phyloP scores from a whole-genome alignment of 2,888 invertebrate species.

The Plagodis pulveraria region DNA sequence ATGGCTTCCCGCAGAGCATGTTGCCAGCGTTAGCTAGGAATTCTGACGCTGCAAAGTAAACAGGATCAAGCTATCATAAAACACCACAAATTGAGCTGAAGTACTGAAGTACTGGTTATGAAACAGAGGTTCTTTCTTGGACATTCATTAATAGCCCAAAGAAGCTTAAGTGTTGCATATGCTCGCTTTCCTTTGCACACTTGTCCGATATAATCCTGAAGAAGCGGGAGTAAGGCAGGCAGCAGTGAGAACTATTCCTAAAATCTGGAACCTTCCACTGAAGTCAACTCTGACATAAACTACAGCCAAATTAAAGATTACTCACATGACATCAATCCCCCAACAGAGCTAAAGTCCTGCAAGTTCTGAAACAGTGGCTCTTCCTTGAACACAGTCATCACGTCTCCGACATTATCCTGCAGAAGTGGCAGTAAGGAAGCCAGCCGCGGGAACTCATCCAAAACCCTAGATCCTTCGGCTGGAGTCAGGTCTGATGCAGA shows the following conservation, averaged over 20 bases:
- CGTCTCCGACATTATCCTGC: constrained; percentile 56
- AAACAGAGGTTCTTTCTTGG: too few species aligned
- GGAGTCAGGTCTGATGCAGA: constrained; percentile 76
- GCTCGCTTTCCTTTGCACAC: too few species aligned
- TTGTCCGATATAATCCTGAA: too few species aligned
- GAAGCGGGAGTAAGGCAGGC: too few species aligned
- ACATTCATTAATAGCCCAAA: too few species aligned
- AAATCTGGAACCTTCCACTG: too few species aligned
- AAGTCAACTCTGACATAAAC: too few species aligned
- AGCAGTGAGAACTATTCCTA: too few species aligned
- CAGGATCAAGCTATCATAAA: too few species aligned
- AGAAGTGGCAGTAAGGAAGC: constrained; percentile 73
- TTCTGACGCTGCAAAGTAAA: constrained; percentile 58
- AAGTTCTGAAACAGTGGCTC: constrained; percentile 66
- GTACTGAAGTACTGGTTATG: too few species aligned
- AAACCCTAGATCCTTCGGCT: constrained; percentile 68
- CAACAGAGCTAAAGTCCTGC: constrained; percentile 56
- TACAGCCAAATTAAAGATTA: constrained; percentile 10
- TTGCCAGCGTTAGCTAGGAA: constrained; percentile 84
- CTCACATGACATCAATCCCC: constrained; percentile 63
- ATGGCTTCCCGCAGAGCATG: constrained; percentile 86
- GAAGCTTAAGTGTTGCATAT: too few species aligned
- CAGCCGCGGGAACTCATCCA: constrained; percentile 69
- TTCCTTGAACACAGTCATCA: constrained; percentile 54
- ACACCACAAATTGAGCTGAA: too few species aligned